These are phyloP conservation scores for Antrozous pallidus DNA, from an alignment of 2,797 vertebrate species.

Conservation along the genomic window DNA sequence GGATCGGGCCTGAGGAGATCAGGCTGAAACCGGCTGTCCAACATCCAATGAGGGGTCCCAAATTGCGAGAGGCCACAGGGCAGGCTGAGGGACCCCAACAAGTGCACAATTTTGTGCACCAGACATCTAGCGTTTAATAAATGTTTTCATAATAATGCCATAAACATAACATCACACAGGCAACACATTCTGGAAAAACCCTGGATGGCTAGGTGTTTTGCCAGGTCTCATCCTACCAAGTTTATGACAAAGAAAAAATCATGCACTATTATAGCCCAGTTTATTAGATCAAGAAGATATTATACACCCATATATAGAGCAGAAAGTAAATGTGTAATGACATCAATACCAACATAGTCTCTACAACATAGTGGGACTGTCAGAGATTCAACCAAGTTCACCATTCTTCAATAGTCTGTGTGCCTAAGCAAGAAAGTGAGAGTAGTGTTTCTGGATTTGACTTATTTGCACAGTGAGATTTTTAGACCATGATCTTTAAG, in stretches of 20 bases:
- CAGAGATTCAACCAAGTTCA: background rate
- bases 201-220: background rate
- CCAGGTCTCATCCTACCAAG: background rate
- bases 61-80: too few relatives aligned
- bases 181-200: background rate
- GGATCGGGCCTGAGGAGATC: too few relatives aligned
- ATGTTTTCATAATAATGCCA: slow-evolving; percentile 25
- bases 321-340: background rate
- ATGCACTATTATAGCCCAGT: background rate
- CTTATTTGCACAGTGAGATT: background rate
- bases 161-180: background rate
- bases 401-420: background rate
- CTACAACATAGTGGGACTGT: background rate
- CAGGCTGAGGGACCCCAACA: too few relatives aligned
- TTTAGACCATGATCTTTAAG: background rate
- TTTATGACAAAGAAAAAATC: background rate
- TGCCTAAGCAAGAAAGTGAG: background rate
- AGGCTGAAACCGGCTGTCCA: too few relatives aligned
- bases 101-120: too few relatives aligned
- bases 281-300: background rate
- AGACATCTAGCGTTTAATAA: background rate
- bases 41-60: too few relatives aligned
- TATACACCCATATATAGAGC: background rate
- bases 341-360: background rate
- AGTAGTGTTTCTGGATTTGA: background rate